Base-by-base conservation (phyloP, 2,888 invertebrate genomes). In the Parelbella ahira region DNA sequence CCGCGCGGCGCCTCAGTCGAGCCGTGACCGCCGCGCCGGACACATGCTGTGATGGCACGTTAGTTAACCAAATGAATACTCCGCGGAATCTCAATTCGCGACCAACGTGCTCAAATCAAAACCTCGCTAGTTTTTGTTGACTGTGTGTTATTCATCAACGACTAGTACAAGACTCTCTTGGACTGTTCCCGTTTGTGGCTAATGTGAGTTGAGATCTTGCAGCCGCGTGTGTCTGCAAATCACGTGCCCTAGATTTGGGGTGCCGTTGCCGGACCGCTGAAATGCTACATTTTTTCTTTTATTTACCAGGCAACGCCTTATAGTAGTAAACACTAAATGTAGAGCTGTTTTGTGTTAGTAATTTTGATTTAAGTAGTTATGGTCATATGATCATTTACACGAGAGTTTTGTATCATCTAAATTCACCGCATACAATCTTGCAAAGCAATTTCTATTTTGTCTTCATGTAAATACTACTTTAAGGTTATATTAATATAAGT, bases 191-290 rank as follows among this genome's bases (percentile, higher is more conserved):
- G 75, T 76, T 74, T 63, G 79, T 75, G 81, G 73, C 75, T 70
- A 70, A 86, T 83, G 84, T 86, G 82, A 84, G 84, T 86, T 75
- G 50, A 74, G 60, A 70, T 69, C 58, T 65, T 59, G 63, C 63
- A 61, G 68, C 72, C 72, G 68, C 65, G n/a, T n/a, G 73, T 57
- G 63, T 57, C 64, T 68, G 69, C 69, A 52, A 64, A 63, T 71
- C 82, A 82, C 81, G 77, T 81, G 84, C 78, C 84, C 83, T 73
- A 79, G 58, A 76, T 82, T 71, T 63, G 58, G 76, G 77, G 74
- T 71, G 73, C 63, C 74, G 72, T 65, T 76, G 65, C 64, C 63
- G 74, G 75, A 77, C 63, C 68, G 64, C 75, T 64, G 68, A 57
- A 68, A 66, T 60, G 73, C 74, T 71, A 75, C 66, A 66, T 68